A percentile compares a stretch with the other conserved stretches of the same genome.
Conservation (phyloP, 2,888 invertebrate genomes). For the Deilephila porcellus region DNA sequence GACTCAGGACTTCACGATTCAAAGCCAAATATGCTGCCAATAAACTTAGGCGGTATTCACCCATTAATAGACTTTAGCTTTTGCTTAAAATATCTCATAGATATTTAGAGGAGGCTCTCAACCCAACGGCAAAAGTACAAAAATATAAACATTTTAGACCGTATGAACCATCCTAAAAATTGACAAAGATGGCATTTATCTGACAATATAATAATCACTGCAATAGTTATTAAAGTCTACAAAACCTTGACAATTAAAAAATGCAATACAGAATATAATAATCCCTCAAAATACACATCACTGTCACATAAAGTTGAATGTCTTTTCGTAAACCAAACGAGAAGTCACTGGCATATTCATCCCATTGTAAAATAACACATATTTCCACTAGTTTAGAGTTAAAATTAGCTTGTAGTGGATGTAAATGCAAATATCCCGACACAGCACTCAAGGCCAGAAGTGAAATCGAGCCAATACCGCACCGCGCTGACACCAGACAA, state of each 20-base stretch:
- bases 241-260: neutral
- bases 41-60: too few relatives aligned
- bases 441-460: conserved; percentile 47
- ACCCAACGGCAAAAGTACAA: too few relatives aligned
- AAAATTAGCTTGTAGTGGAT: neutral
- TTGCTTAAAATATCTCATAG: too few relatives aligned
- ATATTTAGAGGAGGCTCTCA: too few relatives aligned
- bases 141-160: too few relatives aligned
- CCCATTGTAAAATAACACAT: conserved; percentile 31
- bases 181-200: too few relatives aligned
- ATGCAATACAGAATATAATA: conserved; percentile 9
- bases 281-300: conserved; percentile 49
- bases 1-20: too few relatives aligned
- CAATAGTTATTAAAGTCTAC: neutral
- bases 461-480: conserved; percentile 53
- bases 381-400: neutral
- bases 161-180: too few relatives aligned
- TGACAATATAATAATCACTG: too few relatives aligned
- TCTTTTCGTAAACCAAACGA: conserved; percentile 54
- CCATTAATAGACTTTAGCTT: too few relatives aligned
- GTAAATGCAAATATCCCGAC: conserved; percentile 27
- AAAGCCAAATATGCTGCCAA: too few relatives aligned
- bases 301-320: conserved; percentile 53
- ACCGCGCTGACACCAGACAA: conserved; percentile 41
- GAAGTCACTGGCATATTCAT: conserved; percentile 35